phyloP scores from a whole-genome alignment of 2,113 vertebrate species.

The Azemiops feae region DNA sequence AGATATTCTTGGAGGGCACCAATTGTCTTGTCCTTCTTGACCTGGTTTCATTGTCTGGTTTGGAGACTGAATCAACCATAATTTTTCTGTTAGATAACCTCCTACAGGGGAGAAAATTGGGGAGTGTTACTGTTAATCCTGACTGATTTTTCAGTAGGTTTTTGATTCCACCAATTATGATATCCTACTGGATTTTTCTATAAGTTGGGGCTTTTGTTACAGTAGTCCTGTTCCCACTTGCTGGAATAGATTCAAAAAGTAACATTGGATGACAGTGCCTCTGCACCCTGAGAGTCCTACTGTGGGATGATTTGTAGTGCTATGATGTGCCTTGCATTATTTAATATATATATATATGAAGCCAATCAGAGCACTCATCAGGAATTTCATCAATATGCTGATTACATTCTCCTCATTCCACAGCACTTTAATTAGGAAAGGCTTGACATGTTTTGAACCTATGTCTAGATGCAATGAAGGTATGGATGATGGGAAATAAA shows the following conservation, averaged over 20 bases:
- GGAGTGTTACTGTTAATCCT: neutral
- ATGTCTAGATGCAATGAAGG: neutral
- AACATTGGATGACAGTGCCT: neutral
- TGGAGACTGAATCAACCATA: neutral
- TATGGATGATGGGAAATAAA: neutral
- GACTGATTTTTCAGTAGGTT: neutral
- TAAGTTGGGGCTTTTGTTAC: neutral
- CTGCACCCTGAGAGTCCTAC: neutral
- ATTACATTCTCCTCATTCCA: neutral
- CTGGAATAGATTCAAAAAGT: neutral
- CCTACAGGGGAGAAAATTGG: neutral
- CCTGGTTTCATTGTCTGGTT: neutral
- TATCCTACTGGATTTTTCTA: neutral
- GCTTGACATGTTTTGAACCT: neutral
- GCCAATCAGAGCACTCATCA: neutral
- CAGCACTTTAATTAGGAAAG: neutral
- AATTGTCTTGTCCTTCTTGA: neutral
- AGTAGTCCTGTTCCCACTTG: neutral
- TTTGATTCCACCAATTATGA: neutral
- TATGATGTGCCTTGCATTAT: neutral
- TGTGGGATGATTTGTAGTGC: neutral
- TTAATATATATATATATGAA: no score
- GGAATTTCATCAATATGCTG: neutral
- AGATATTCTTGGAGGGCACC: neutral
- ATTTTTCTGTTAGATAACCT: neutral